Conservation (phyloP, 1,140 invertebrate genomes). For the Orius insidiosus region DNA sequence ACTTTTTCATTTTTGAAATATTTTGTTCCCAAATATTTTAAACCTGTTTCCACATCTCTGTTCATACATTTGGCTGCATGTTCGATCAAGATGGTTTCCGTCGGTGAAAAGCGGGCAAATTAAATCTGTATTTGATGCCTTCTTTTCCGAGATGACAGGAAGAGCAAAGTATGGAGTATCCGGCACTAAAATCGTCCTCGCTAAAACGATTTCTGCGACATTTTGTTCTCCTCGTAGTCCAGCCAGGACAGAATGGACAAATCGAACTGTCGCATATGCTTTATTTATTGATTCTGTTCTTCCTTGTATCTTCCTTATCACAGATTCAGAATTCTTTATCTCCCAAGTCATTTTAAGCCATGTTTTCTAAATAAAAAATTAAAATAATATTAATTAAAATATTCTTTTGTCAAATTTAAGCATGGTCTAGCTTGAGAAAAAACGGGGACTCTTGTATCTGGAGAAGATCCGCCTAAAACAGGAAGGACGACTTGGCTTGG, state of each 20-base stretch:
- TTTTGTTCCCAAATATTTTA: too few relatives aligned
- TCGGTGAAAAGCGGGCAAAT: background rate
- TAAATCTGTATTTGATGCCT: slow-evolving; percentile 2
- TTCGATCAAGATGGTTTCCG: background rate
- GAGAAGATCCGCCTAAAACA: slow-evolving; percentile 62
- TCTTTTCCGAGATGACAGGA: slow-evolving; percentile 27
- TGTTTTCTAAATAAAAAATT: background rate
- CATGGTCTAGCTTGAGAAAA: slow-evolving; percentile 50
- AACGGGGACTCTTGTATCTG: slow-evolving; percentile 61
- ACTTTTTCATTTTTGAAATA: too few relatives aligned
- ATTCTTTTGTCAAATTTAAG: slow-evolving; percentile 15
- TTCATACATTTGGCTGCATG: background rate
- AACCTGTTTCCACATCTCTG: too few relatives aligned
- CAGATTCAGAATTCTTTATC: background rate
- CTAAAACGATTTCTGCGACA: slow-evolving; percentile 35
- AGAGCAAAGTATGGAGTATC: slow-evolving; percentile 27
- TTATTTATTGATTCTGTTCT: slow-evolving; percentile 22
- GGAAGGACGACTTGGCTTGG: slow-evolving; percentile 52
- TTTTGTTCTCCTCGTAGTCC: slow-evolving; percentile 28
- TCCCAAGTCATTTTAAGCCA: background rate
- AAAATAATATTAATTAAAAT: background rate
- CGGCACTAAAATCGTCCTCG: slow-evolving; percentile 27
- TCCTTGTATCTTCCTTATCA: slow-evolving; percentile 13
- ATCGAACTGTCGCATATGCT: background rate
- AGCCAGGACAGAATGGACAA: slow-evolving; percentile 27